Base-by-base conservation (phyloP, 2,113 vertebrate genomes). In the Actinemys pallida region DNA sequence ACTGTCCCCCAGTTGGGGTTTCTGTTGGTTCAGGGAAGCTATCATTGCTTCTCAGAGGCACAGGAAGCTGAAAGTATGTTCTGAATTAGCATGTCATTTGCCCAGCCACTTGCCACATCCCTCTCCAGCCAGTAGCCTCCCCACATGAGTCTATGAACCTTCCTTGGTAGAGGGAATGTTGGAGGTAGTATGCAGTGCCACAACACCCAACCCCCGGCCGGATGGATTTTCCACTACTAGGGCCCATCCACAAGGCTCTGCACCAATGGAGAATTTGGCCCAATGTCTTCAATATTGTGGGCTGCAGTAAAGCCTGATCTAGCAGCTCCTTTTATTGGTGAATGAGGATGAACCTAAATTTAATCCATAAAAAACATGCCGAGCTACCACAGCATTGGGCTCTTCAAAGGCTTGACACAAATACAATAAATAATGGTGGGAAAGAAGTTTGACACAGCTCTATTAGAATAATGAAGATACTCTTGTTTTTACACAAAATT, bases 81-180 rank as follows among this genome's bases (percentile, higher is more conserved):
- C 16, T 13, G 20, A 49, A 57, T 49, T 47, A 57, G 42, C 24
- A 29, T 57, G 7, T 39, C 16, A 29, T 22, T 93, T 86, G 31
- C 29, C 62, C 52, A 8, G 49, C 17, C 54, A 57, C 0, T 0
- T 12, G 4, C 54, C 42, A 75, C 10, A 4, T 1, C 6, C 16
- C 22, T 39, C 87, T 31, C 4, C 1, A 54, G 5, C 45, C 52
- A 88, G 6, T 49, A 88, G 25, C 39, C 81, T 2, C 12, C 81
- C 31, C n/a, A 88, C 54, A 56, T 83, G 35, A 76, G 12, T 27
- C 10, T 8, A 39, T 76, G 22, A 17, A 45, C 7, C 57, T 90
- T 87, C 47, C 56, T 76, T 10, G 19, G 50, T 80, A 62, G 56
- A 86, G 25, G 0, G 4, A 88, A 91, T 45, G 39, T 45, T 45